Conservation (phyloP, 2,888 invertebrate species). For the Chaitophorus viminalis region DNA sequence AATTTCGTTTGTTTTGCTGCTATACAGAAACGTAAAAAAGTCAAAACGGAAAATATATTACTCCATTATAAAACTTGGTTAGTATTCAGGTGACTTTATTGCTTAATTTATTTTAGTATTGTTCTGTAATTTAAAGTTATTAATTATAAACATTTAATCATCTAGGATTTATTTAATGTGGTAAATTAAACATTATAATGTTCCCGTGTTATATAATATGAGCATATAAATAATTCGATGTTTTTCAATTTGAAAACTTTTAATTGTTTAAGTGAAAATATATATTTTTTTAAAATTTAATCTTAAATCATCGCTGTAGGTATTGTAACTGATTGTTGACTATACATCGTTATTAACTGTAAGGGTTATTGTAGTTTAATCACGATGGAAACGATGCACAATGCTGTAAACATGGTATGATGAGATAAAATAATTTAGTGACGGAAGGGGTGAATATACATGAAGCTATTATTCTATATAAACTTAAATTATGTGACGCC, state of each 20-base stretch:
- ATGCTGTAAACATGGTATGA: neutral
- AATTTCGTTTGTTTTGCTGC: no score
- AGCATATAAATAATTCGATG: neutral
- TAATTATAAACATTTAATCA: no score
- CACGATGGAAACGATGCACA: neutral
- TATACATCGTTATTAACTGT: neutral
- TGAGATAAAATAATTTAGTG: neutral
- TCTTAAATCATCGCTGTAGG: neutral
- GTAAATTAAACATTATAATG: no score
- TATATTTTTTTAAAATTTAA: neutral
- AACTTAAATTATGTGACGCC: neutral
- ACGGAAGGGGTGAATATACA: neutral
- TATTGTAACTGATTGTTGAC: neutral
- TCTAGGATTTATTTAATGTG: no score
- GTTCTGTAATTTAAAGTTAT: no score
- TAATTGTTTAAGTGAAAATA: neutral
- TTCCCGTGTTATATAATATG: no score
- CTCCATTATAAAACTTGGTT: no score
- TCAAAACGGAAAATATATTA: no score
- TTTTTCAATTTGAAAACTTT: constrained; percentile 32
- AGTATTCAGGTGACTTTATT: no score
- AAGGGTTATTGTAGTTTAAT: neutral
- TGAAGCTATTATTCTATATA: neutral
- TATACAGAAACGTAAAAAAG: no score
- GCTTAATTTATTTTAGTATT: no score